phyloP scores from a whole-genome alignment of 1,140 invertebrate species.

The Helicoverpa zea region DNA sequence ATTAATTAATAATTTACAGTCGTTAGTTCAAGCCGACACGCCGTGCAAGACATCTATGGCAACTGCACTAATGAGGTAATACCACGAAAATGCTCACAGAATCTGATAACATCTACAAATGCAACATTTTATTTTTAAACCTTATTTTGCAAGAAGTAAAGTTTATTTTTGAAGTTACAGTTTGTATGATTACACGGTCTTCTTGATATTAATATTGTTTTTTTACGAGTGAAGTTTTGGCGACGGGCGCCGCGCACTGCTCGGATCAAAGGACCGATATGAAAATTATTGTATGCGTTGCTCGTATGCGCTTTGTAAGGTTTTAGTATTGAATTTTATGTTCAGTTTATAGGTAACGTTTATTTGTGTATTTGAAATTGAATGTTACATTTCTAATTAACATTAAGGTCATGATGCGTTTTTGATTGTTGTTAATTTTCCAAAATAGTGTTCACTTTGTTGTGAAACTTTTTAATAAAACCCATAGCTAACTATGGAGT shows the following conservation, averaged over 20 bases:
- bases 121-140: background rate
- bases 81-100: conserved; percentile 1
- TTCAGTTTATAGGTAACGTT: background rate
- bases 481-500: too few species aligned
- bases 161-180: background rate
- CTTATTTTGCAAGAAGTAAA: background rate
- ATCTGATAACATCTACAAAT: background rate
- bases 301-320: background rate
- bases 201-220: conserved; percentile 32
- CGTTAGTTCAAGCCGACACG: conserved; percentile 17
- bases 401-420: background rate
- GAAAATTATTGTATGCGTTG: background rate
- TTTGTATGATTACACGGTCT: background rate
- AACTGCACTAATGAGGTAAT: conserved; percentile 11
- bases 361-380: background rate
- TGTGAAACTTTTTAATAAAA: too few species aligned
- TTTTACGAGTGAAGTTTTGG: conserved; percentile 44
- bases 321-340: conserved; percentile 32
- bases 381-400: background rate
- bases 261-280: conserved; percentile 32
- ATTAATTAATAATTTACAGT: conserved; percentile 19
- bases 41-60: conserved; percentile 1
- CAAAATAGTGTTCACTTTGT: too few species aligned
- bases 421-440: too few species aligned
- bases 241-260: background rate